These are phyloP conservation scores for Balaeniceps rex DNA, from an alignment of 2,113 vertebrate species.

Conservation along the genomic window DNA sequence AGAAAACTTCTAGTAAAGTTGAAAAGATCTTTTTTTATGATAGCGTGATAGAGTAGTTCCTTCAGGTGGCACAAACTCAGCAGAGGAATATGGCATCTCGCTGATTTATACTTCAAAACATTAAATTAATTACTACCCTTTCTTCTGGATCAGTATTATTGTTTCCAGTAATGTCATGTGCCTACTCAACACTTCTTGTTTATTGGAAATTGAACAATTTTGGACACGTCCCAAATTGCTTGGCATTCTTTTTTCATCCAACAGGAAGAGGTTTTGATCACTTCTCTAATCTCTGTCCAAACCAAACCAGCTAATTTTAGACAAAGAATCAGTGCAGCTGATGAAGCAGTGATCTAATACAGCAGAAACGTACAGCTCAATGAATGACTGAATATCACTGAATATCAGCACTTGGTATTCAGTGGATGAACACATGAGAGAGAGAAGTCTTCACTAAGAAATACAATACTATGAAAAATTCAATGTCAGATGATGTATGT, in stretches of 20 bases:
- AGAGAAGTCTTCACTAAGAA: not conserved
- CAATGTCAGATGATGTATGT: not conserved
- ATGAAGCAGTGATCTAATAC: not conserved
- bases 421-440: not conserved
- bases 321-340: not conserved
- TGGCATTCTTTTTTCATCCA: not conserved
- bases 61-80: not conserved
- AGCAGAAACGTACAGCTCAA: not conserved
- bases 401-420: not conserved
- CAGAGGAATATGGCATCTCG: not conserved
- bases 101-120: not conserved
- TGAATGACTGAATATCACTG: no score
- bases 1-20: not conserved
- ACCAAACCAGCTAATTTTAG: not conserved
- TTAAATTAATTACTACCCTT: not conserved
- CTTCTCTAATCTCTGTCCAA: constrained; percentile 12
- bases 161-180: not conserved
- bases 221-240: not conserved
- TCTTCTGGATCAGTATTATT: not conserved
- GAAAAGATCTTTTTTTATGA: not conserved
- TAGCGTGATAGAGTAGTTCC: not conserved
- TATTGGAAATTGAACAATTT: constrained; percentile 2
- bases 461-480: not conserved
- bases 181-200: not conserved
- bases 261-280: not conserved